phyloP scores from a whole-genome alignment of 2,888 invertebrate genomes.

The Parthenolecanium corni region DNA sequence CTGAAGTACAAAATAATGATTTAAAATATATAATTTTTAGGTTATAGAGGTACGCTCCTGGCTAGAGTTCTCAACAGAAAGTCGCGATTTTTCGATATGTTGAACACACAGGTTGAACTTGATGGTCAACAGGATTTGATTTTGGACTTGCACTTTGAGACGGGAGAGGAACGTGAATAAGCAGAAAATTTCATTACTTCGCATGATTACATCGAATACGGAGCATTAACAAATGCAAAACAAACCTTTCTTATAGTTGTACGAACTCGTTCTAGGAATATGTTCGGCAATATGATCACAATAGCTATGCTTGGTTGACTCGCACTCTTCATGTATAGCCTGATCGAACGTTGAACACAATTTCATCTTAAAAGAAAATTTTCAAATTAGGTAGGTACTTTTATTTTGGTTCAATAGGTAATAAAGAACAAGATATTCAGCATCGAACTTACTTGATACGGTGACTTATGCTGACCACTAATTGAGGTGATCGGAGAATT shows the following conservation, averaged over 20 bases:
- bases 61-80: no score
- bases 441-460: slow-evolving; percentile 8
- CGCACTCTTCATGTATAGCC: slow-evolving; percentile 24
- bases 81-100: no score
- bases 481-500: slow-evolving; percentile 34
- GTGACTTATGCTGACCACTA: slow-evolving; percentile 11
- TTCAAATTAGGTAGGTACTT: no score
- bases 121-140: no score
- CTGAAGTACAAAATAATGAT: slow-evolving; percentile 40
- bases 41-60: no score
- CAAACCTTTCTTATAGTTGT: slow-evolving; percentile 23
- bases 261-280: slow-evolving; percentile 15
- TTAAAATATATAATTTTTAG: no score
- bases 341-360: slow-evolving; percentile 15
- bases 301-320: slow-evolving; percentile 18
- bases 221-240: background rate
- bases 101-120: no score
- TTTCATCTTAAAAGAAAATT: slow-evolving; percentile 25
- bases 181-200: no score
- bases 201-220: background rate
- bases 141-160: no score
- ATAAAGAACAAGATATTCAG: no score
- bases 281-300: slow-evolving; percentile 15
- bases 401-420: no score
- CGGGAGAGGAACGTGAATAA: no score